Evolutionary conservation across 1,140 invertebrate species (phyloP).

Genomic region (Cataglyphis hispanica): DNA sequence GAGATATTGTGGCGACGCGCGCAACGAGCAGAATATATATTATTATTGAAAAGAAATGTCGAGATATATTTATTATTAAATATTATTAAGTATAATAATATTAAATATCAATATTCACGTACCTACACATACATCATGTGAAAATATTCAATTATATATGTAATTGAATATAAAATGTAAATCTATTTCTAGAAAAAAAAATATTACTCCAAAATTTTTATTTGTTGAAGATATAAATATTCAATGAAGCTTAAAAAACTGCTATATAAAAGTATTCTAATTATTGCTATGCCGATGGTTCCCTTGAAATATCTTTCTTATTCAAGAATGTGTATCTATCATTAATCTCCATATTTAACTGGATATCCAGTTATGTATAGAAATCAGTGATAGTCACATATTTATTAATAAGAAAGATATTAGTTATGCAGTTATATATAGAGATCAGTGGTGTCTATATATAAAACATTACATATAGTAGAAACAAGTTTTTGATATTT

Average conservation of each 20-base stretch:
- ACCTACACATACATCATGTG: too few relatives aligned
- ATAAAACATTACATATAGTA: neutral
- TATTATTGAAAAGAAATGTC: conserved; percentile 1
- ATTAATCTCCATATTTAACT: too few relatives aligned
- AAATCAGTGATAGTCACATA: too few relatives aligned
- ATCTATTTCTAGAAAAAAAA: conserved; percentile 22
- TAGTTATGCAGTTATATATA: too few relatives aligned
- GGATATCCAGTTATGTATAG: too few relatives aligned
- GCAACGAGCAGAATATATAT: neutral
- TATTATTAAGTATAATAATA: conserved; percentile 1
- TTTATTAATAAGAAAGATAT: too few relatives aligned
- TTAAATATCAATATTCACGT: neutral
- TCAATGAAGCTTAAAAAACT: neutral
- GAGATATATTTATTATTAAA: conserved; percentile 11
- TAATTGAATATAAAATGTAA: conserved; percentile 5
- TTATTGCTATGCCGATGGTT: neutral
- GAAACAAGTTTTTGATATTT: conserved; percentile 29
- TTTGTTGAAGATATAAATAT: neutral
- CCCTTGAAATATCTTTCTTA: conserved; percentile 3
- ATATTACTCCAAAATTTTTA: conserved; percentile 29
- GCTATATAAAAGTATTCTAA: neutral
- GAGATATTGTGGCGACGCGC: conserved; percentile 35
- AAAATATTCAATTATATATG: too few relatives aligned
- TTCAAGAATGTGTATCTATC: conserved; percentile 1
- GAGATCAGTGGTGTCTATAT: neutral